Evolutionary conservation across 2,113 vertebrate species (phyloP), one percentile per base, ranked within the genome.

Genomic region (Mobula birostris): DNA sequence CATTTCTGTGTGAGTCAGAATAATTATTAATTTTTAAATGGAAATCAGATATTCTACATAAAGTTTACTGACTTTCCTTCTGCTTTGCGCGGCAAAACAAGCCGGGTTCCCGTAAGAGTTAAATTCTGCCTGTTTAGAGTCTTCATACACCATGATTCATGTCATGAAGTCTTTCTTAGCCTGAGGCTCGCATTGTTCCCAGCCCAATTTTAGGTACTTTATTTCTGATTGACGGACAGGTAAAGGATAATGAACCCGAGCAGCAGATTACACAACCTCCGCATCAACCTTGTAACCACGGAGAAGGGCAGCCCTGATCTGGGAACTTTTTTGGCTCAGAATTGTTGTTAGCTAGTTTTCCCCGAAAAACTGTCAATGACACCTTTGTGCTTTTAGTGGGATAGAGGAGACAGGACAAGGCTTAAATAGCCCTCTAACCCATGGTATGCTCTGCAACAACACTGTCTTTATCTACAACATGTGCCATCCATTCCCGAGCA

Each of bases 161-260:
- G 83, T 88, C 83, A 90, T 90, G 17, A 58, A 87, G 85, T 90
- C 32, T 90, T 90, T 68, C 85, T 66, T 90, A 19, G 85, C 85
- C 85, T 32, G 29, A 68, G 85, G 85, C 85, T n/a, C 85, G n/a
- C 61, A n/a, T 66, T 90, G 85, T 90, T 90, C 85, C 63, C 61
- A 90, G 85, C 61, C 61, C 61, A 90, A 90, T 90, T 90, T 90
- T 90, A 90, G 85, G 66, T 90, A 90, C 85, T 90, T 90, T 90
- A 90, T 90, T 68, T 68, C 61, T 90, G 85, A 90, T 90, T 90
- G 85, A 90, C 32, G 15, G 85, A n/a, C n/a, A 90, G 85, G 85
- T 90, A 90, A 90, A 68, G 85, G 85, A 90, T 63, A 66, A 66
- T 90, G 85, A 68, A 90, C 85, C 61, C 2, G 85, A 90, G 85